Conservation (phyloP, 2,113 vertebrate species). For the Helogale parvula region DNA sequence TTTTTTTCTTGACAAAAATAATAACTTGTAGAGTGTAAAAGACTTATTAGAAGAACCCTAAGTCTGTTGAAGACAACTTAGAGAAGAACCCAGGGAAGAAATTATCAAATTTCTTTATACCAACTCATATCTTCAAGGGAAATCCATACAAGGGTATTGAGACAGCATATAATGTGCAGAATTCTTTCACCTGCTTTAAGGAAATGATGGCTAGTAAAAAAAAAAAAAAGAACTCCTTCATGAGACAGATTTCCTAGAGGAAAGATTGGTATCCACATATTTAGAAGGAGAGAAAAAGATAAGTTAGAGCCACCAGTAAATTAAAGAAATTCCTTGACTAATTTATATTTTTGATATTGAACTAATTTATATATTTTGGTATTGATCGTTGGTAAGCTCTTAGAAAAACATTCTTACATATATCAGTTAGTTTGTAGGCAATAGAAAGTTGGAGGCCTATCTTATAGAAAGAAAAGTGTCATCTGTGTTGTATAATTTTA, state of each 20-base stretch:
- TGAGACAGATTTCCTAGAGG: not conserved
- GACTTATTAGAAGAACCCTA: not conserved
- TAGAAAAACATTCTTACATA: not conserved
- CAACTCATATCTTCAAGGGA: not conserved
- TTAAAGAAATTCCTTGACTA: slow-evolving; percentile 2
- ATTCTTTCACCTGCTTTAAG: not conserved
- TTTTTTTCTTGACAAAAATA: not conserved
- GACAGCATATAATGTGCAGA: not conserved
- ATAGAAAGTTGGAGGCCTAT: not conserved
- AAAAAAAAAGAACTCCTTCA: not conserved
- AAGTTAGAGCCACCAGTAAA: not conserved
- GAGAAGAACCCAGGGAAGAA: not conserved
- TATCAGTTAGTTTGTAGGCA: not conserved
- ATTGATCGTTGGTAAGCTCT: not conserved
- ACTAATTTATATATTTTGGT: too few species aligned
- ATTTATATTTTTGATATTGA: not conserved
- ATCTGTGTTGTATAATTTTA: not conserved
- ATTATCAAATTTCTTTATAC: not conserved
- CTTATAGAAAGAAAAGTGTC: not conserved
- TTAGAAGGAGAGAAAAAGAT: not conserved
- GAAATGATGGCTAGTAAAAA: not conserved
- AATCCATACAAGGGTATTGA: not conserved
- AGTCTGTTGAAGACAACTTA: not conserved
- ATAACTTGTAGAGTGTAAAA: not conserved
- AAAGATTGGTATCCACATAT: not conserved